Conservation (phyloP, 2,797 vertebrate genomes). For the Protonibea diacanthus region DNA sequence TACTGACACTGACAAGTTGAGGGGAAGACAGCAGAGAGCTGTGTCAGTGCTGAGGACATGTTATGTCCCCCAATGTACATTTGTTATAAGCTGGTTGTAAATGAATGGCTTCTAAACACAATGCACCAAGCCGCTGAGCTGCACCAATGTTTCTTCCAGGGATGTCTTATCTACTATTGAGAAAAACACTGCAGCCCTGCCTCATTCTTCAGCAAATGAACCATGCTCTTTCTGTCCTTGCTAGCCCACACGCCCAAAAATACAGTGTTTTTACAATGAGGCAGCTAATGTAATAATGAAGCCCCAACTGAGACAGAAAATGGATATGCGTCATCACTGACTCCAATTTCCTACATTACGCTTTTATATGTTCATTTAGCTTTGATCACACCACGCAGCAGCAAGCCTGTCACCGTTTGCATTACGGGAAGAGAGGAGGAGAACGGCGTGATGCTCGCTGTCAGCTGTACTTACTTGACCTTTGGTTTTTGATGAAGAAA, state of each 20-base stretch:
- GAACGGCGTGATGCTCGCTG: neutral
- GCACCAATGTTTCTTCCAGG: constrained; percentile 4
- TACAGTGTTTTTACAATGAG: constrained; percentile 24
- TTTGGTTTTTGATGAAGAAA: constrained; percentile 93
- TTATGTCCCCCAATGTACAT: neutral
- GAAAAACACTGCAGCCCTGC: constrained; percentile 37
- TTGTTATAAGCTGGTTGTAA: constrained; percentile 22
- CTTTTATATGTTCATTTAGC: constrained; percentile 41
- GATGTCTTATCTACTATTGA: constrained; percentile 43
- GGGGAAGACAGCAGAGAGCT: neutral
- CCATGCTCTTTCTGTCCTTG: neutral
- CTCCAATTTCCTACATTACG: constrained; percentile 35
- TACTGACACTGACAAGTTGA: constrained; percentile 33
- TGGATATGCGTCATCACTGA: constrained; percentile 32
- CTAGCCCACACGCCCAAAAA: constrained; percentile 20
- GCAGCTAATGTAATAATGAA: constrained; percentile 48
- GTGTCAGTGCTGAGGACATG: neutral
- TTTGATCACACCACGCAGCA: neutral
- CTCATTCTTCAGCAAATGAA: constrained; percentile 42
- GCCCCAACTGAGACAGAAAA: constrained; percentile 49
- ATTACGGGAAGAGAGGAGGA: neutral
- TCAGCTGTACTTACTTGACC: constrained; percentile 88
- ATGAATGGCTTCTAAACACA: constrained; percentile 26
- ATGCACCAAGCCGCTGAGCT: constrained; percentile 24
- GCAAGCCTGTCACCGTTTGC: constrained; percentile 8